phyloP scores from a whole-genome alignment of 53 echinoderm and acorn worm genomes.

The Holothuria leucospilota region DNA sequence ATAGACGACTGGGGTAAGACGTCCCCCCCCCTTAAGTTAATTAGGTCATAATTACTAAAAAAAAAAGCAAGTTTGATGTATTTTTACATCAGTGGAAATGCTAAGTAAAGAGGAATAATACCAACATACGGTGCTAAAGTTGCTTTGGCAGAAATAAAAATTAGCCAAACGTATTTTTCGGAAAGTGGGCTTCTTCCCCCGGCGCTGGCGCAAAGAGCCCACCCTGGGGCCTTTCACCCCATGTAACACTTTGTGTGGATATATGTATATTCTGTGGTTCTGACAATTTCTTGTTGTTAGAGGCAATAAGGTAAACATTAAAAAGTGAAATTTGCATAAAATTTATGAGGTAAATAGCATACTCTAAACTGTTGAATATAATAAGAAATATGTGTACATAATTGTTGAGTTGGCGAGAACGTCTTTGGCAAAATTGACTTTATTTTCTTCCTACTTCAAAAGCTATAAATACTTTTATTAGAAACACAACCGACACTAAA shows the following conservation, averaged over 20 bases:
- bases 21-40: too few species aligned
- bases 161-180: too few species aligned
- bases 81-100: too few species aligned
- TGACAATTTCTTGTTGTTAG: slow-evolving; percentile 39
- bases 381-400: slow-evolving; percentile 21
- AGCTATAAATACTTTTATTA: slow-evolving; percentile 22
- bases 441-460: slow-evolving; percentile 43
- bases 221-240: too few species aligned
- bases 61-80: too few species aligned
- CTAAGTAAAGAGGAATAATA: too few species aligned
- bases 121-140: too few species aligned
- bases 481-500: slow-evolving; percentile 9
- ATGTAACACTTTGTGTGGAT: slow-evolving; percentile 22
- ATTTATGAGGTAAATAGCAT: slow-evolving; percentile 31
- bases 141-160: too few species aligned
- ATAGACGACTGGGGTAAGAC: too few species aligned
- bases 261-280: slow-evolving; percentile 33
- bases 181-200: too few species aligned
- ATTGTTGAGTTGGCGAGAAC: slow-evolving; percentile 36
- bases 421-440: slow-evolving; percentile 4
- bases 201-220: too few species aligned
- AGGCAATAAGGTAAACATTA: slow-evolving; percentile 40
- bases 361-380: slow-evolving; percentile 23
- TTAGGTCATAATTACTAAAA: too few species aligned
- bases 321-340: slow-evolving; percentile 45